A percentile compares a stretch with the other conserved stretches of the same genome.
Evolutionary conservation across 1,140 invertebrate species (phyloP).

Genomic region (Forficula auricularia): DNA sequence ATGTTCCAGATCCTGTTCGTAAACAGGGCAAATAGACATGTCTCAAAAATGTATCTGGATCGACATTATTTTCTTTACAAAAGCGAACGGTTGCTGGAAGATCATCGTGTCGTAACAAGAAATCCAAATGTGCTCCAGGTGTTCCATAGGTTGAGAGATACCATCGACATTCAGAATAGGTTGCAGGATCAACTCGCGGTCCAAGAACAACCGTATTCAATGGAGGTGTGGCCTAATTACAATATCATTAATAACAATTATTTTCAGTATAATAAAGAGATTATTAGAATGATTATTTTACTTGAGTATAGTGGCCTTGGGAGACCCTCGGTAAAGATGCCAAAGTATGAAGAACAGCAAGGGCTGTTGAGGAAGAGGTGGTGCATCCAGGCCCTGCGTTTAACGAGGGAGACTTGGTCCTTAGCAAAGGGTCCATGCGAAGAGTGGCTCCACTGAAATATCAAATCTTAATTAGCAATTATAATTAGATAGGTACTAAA

Average conservation of each 20-base stretch:
- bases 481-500: too few relatives aligned
- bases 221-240: slow-evolving; percentile 5
- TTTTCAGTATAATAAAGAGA: too few relatives aligned
- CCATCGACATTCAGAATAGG: slow-evolving; percentile 52
- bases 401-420: slow-evolving; percentile 24
- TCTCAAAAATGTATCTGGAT: slow-evolving; percentile 49
- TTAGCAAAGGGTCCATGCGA: too few relatives aligned
- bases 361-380: slow-evolving; percentile 30
- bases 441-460: too few relatives aligned
- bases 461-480: too few relatives aligned
- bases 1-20: slow-evolving; percentile 37
- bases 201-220: slow-evolving; percentile 12
- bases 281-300: too few relatives aligned
- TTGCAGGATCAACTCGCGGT: slow-evolving; percentile 31
- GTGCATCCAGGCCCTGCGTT: slow-evolving; percentile 29
- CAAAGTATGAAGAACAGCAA: slow-evolving; percentile 36
- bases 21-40: slow-evolving; percentile 44
- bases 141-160: slow-evolving; percentile 55
- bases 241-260: neutral
- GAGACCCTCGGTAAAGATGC: slow-evolving; percentile 33
- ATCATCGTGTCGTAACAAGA: slow-evolving; percentile 45
- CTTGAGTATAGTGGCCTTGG: slow-evolving; percentile 23
- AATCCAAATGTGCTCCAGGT: slow-evolving; percentile 43
- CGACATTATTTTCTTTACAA: slow-evolving; percentile 41
- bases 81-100: slow-evolving; percentile 39